Evolutionary conservation across 2,113 vertebrate genomes (phyloP).

Genomic region (Rhagologus leucostigma): DNA sequence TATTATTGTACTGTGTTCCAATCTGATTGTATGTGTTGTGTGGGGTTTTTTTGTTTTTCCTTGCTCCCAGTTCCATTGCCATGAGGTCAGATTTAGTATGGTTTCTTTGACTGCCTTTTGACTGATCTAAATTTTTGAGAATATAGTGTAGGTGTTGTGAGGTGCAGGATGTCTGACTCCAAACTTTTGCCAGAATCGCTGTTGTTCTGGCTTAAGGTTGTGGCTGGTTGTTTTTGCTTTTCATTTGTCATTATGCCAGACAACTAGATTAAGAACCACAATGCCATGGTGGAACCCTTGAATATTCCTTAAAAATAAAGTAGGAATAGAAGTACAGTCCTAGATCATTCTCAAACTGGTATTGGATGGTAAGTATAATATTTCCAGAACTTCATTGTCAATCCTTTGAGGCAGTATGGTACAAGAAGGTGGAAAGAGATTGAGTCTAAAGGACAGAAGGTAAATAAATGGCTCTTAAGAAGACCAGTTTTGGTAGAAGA

Average conservation of each 20-base stretch:
- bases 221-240: neutral
- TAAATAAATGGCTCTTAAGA: neutral
- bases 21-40: neutral
- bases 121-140: neutral
- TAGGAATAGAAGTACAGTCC: neutral
- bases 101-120: neutral
- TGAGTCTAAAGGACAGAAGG: neutral
- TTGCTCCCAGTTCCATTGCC: neutral
- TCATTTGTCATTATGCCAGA: neutral
- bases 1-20: neutral
- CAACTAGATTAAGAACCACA: neutral
- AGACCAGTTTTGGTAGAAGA: neutral
- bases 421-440: neutral
- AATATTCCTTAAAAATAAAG: neutral
- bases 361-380: neutral
- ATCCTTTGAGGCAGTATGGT: neutral
- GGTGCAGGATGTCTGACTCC: neutral
- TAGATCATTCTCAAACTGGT: neutral
- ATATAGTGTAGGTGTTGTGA: neutral
- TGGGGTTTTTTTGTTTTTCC: accelerated
- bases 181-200: neutral
- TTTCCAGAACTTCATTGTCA: neutral
- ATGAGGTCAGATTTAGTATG: neutral
- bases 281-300: neutral
- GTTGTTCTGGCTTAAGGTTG: neutral